Conservation (phyloP, 2,888 invertebrate species). For the Mesochorus sp. region DNA sequence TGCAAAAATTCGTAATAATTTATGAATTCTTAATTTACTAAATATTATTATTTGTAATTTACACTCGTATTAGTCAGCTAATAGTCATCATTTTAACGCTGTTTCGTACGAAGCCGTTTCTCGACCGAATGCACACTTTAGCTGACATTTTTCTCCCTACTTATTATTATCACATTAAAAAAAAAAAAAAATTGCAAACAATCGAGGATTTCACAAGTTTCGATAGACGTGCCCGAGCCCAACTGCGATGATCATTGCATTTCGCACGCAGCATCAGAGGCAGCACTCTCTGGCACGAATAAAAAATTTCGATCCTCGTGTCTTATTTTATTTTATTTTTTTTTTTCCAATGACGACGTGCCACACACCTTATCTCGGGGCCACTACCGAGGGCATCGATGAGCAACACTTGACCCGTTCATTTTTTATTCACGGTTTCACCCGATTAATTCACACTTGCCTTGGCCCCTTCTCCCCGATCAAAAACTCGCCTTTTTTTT, state of each 20-base stretch:
- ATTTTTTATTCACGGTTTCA: conserved; percentile 17
- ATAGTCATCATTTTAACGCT: conserved; percentile 76
- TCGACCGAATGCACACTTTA: conserved; percentile 67
- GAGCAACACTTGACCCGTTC: conserved; percentile 9
- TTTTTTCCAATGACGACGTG: conserved; percentile 23
- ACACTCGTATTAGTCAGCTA: conserved; percentile 73
- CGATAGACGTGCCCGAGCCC: conserved; percentile 12
- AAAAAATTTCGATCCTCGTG: not conserved
- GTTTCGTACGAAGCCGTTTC: conserved; percentile 62
- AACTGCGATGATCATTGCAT: conserved; percentile 15
- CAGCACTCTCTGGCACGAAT: conserved; percentile 10
- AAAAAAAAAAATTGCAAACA: conserved; percentile 11
- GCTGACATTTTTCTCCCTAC: conserved; percentile 72
- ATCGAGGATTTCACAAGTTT: conserved; percentile 32
- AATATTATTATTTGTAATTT: conserved; percentile 1
- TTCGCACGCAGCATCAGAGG: conserved; percentile 21
- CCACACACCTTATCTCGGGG: conserved; percentile 28
- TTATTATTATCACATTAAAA: not conserved
- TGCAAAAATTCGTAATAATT: conserved; percentile 39
- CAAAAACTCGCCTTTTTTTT: not conserved
- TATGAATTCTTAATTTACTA: not conserved
- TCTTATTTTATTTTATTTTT: conserved; percentile 1
- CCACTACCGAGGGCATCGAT: conserved; percentile 1
- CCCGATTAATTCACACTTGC: not conserved
- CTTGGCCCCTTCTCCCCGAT: not conserved